Conservation (phyloP, 2,797 vertebrate genomes). For the Pristis pectinata region DNA sequence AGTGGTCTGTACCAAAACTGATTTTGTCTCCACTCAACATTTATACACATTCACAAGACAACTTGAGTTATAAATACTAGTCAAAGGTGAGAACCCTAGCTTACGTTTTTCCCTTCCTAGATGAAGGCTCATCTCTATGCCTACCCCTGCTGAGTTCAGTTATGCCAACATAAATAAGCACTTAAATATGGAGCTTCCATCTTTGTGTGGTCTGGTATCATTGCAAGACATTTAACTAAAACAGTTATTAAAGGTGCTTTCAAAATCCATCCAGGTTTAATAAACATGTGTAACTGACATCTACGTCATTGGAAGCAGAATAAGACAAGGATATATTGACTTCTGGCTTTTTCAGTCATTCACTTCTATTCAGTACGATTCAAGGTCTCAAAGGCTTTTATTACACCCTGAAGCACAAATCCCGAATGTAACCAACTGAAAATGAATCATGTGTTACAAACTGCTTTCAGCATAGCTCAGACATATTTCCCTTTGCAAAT, state of each 20-base stretch:
- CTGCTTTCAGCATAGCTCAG: background rate
- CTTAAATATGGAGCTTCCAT: background rate
- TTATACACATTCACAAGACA: background rate
- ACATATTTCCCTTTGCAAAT: background rate
- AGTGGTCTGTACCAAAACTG: background rate
- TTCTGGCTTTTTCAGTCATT: background rate
- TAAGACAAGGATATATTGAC: background rate
- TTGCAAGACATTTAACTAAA: background rate
- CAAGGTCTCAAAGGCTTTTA: background rate
- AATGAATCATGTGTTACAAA: background rate
- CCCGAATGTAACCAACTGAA: background rate
- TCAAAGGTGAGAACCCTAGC: background rate
- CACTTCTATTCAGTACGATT: background rate
- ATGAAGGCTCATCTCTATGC: background rate
- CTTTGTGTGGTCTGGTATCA: background rate
- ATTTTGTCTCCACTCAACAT: background rate
- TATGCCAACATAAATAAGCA: background rate
- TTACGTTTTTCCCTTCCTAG: background rate
- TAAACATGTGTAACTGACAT: background rate
- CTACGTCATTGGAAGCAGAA: background rate
- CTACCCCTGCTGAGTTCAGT: no score
- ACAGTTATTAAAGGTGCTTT: background rate
- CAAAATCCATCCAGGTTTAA: background rate
- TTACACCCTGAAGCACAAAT: background rate
- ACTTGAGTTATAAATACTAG: background rate